phyloP scores from a whole-genome alignment of 2,113 vertebrate species.

The Seriola quinqueradiata region DNA sequence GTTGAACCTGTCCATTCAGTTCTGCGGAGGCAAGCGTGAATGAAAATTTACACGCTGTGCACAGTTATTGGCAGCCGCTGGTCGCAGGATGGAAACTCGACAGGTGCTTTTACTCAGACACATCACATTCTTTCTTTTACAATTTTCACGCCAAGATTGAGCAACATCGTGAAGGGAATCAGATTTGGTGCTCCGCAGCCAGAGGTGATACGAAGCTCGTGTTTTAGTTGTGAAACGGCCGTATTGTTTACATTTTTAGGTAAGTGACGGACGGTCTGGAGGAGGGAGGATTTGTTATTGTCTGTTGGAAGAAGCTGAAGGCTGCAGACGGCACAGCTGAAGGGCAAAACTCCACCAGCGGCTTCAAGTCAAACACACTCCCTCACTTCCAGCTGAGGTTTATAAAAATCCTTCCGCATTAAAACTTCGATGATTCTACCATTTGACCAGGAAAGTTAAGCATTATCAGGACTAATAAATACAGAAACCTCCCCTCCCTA shows the following conservation, averaged over 20 bases:
- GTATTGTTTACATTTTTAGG: constrained; percentile 40
- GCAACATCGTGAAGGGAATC: neutral
- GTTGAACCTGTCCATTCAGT: neutral
- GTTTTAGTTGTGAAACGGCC: neutral
- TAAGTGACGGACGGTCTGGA: neutral
- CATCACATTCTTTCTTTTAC: neutral
- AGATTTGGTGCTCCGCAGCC: neutral
- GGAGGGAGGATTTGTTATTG: constrained; percentile 54
- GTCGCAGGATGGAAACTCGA: neutral
- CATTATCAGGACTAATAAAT: neutral
- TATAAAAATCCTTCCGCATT: too few relatives aligned
- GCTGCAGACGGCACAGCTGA: constrained; percentile 24
- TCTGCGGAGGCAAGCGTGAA: neutral
- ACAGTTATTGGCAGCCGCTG: neutral
- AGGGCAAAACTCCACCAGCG: constrained; percentile 4
- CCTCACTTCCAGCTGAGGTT: neutral
- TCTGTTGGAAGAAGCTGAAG: constrained; percentile 38
- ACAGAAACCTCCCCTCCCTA: neutral
- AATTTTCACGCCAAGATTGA: neutral
- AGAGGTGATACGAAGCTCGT: neutral
- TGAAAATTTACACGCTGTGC: neutral
- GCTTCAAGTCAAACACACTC: constrained; percentile 6
- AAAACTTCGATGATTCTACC: neutral
- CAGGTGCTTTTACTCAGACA: neutral
- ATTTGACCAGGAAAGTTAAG: neutral